A percentile compares a stretch with the other conserved stretches of the same genome.
Conservation (phyloP, 2,888 invertebrate species). For the Calliscelio sp. region DNA sequence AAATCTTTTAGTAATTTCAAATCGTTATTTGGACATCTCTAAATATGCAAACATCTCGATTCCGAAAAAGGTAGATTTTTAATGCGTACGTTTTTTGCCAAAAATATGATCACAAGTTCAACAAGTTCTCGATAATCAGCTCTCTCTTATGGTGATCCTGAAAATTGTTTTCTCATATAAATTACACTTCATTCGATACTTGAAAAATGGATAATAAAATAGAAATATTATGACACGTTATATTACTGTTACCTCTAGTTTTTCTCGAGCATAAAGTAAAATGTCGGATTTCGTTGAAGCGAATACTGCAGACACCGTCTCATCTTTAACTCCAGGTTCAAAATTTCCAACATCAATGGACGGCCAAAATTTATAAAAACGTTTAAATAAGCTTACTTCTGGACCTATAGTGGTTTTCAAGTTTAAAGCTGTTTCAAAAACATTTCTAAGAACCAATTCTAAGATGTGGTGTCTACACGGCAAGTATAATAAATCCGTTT, state of each 20-base stretch:
- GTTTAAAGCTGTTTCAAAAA: not conserved
- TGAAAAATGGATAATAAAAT: not conserved
- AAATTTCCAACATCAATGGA: not conserved
- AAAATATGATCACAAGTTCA: conserved; percentile 16
- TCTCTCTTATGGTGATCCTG: too few relatives aligned
- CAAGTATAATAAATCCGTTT: not conserved
- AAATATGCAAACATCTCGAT: conserved; percentile 11
- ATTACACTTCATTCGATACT: too few relatives aligned
- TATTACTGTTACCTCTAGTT: not conserved
- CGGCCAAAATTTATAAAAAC: not conserved
- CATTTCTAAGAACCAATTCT: not conserved
- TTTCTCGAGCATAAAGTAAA: not conserved
- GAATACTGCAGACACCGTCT: not conserved
- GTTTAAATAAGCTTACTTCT: not conserved
- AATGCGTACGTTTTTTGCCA: conserved; percentile 16
- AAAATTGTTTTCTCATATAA: too few relatives aligned
- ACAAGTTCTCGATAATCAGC: conserved; percentile 17
- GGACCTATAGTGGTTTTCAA: not conserved
- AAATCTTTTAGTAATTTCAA: conserved; percentile 1
- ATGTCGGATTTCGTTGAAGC: not conserved
- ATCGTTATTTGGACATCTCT: conserved; percentile 20
- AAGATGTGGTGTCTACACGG: not conserved
- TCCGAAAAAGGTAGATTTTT: conserved; percentile 33
- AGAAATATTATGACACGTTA: not conserved
- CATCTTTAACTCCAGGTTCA: not conserved